Evolutionary conservation across 1,140 invertebrate genomes (phyloP), one percentile per base, ranked within the genome.

Genomic region (Penaeus vannamei): DNA sequence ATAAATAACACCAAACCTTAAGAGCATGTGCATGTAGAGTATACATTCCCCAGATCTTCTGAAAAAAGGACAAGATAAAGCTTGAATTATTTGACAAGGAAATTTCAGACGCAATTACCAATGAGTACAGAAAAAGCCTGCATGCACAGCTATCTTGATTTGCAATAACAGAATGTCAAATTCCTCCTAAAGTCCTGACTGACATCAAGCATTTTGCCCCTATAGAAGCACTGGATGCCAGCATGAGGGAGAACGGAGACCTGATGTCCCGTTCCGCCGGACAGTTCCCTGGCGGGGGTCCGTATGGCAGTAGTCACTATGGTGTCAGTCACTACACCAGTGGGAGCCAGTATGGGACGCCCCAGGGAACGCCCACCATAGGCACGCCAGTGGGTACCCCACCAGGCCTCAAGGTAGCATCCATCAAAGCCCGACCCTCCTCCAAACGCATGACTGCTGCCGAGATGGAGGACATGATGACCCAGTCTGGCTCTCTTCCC

Each of bases 371-470:
- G 42, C 72, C 83, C 36, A 77, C 79, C 36, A 62, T 85, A 81
- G 90, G 87, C 84, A 86, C 84, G 29, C 85, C 86, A 29, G 89
- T 88, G 69, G 89, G 80, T 62, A 86, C 89, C 53, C 86, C 85
- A 29, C 83, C 91, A 62, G 85, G 85, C 29, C 77, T 72, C 20
- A 93, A 93, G 80, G 92, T 93, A 72, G 94, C 94, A 88, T 94
- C 94, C 36, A 94, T 94, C 82, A 92, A 94, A 87, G 92, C 93
- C 79, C 92, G 94, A 85, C 93, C 94, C n/a, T 91, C 93, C 26
- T 93, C 92, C 42, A 92, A 93, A 46, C 92, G 94, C 66, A 93
- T 95, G 77, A 93, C 94, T 12, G 93, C 93, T 42, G 86, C 89
- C 14, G 89, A 91, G 85, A 84, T 90, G 2, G 94, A 94, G 91